These are phyloP conservation scores for Teleopsis dalmanni DNA, from an alignment of 1,140 invertebrate genomes.

Conservation along the genomic window DNA sequence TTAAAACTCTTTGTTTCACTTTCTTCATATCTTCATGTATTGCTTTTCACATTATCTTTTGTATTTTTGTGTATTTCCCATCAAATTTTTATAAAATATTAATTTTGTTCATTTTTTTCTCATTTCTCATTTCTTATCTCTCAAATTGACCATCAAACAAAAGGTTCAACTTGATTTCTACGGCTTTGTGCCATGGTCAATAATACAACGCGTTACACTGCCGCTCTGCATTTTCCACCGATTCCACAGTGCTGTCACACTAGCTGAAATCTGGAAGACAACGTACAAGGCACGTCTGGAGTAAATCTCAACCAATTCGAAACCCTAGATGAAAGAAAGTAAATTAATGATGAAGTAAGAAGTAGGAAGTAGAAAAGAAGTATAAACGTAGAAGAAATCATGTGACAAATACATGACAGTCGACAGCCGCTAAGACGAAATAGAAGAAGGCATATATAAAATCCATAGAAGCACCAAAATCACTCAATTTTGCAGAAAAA, in stretches of 20 bases:
- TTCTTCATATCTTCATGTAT: slow-evolving; percentile 16
- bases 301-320: slow-evolving; percentile 53
- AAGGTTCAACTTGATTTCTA: slow-evolving; percentile 83
- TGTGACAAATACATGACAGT: too few species aligned
- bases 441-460: too few species aligned
- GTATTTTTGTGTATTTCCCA: slow-evolving; percentile 3
- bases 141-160: neutral
- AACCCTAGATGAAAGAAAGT: too few species aligned
- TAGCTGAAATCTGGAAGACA: slow-evolving; percentile 97
- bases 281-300: slow-evolving; percentile 87
- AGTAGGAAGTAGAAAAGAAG: too few species aligned
- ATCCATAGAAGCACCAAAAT: too few species aligned
- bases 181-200: slow-evolving; percentile 87
- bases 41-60: slow-evolving; percentile 2
- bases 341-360: too few species aligned
- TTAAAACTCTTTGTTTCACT: too few species aligned
- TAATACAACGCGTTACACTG: slow-evolving; percentile 86
- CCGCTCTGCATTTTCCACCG: slow-evolving; percentile 95
- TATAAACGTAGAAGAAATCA: too few species aligned
- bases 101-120: neutral
- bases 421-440: too few species aligned
- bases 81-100: neutral
- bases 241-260: slow-evolving; percentile 93
- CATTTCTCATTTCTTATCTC: neutral
- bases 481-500: too few species aligned